Percentiles rank a stretch among this genome's conserved stretches.
Evolutionary conservation across 2,113 vertebrate species (phyloP).

Genomic region (Seriola quinqueradiata): DNA sequence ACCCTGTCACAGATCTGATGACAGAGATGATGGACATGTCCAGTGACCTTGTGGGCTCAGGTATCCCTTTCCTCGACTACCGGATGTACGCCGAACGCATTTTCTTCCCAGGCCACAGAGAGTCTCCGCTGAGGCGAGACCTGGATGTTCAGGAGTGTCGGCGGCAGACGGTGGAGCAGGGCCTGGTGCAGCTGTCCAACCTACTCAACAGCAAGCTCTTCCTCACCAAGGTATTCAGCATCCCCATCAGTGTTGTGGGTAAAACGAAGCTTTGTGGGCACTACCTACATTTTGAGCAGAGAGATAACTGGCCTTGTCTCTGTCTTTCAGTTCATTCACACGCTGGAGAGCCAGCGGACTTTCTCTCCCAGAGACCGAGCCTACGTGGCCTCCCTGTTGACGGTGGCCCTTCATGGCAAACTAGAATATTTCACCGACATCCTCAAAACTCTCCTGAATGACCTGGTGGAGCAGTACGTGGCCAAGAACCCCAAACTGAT

Average conservation of each 20-base stretch:
- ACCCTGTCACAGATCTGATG: conserved; percentile 90
- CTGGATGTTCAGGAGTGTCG: conserved; percentile 95
- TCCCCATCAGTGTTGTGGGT: neutral
- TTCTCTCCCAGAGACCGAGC: conserved; percentile 95
- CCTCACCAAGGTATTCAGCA: conserved; percentile 92
- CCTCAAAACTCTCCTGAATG: conserved; percentile 94
- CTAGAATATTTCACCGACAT: conserved; percentile 99
- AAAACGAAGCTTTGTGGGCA: accelerated
- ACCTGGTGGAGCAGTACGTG: conserved; percentile 97
- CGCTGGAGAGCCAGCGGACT: conserved; percentile 95
- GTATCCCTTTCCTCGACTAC: conserved; percentile 98
- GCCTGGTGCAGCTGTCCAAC: conserved; percentile 96
- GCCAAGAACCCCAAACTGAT: conserved; percentile 99
- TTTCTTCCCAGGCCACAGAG: conserved; percentile 96
- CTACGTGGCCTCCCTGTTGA: conserved; percentile 95
- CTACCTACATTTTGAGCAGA: neutral
- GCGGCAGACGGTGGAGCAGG: conserved; percentile 95
- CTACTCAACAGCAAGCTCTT: conserved; percentile 99
- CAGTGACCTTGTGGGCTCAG: conserved; percentile 95
- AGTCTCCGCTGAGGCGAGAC: conserved; percentile 93
- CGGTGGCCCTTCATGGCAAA: conserved; percentile 94
- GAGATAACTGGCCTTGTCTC: neutral
- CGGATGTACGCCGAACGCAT: conserved; percentile 95
- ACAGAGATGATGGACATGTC: conserved; percentile 99
- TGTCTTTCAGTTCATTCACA: conserved; percentile 92